phyloP scores from a whole-genome alignment of 64 coral and sea anemone species.

The Montipora sp. region DNA sequence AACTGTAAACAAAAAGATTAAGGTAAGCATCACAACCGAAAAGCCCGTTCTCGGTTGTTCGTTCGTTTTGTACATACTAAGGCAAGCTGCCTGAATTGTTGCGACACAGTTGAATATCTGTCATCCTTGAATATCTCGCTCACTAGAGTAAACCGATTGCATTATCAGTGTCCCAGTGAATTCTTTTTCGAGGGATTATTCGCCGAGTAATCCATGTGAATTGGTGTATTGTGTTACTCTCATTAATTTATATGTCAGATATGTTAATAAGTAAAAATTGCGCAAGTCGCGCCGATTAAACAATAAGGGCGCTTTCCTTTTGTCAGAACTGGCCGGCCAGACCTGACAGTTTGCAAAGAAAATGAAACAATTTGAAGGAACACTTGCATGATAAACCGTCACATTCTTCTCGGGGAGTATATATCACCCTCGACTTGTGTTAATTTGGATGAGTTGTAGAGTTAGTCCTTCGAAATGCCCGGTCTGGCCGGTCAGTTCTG shows the following conservation, averaged over 20 bases:
- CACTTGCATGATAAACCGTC: too few species aligned
- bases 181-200: background rate
- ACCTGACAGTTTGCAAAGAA: too few species aligned
- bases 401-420: too few species aligned
- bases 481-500: too few species aligned
- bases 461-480: too few species aligned
- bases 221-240: constrained; percentile 37
- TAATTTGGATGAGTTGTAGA: too few species aligned
- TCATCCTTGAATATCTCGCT: constrained; percentile 47
- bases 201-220: background rate
- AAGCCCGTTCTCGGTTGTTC: background rate
- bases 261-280: constrained; percentile 35
- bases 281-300: background rate
- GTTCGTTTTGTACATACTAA: constrained; percentile 60
- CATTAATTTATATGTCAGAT: constrained; percentile 25
- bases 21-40: background rate
- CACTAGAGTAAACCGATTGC: background rate
- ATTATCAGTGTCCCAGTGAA: background rate
- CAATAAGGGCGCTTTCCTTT: too few species aligned
- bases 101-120: constrained; percentile 79
- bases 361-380: too few species aligned
- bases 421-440: too few species aligned
- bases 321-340: too few species aligned
- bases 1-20: constrained; percentile 56
- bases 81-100: constrained; percentile 69